Evolutionary conservation across 1,140 invertebrate genomes (phyloP).

Genomic region (Bathynomus jamesi): DNA sequence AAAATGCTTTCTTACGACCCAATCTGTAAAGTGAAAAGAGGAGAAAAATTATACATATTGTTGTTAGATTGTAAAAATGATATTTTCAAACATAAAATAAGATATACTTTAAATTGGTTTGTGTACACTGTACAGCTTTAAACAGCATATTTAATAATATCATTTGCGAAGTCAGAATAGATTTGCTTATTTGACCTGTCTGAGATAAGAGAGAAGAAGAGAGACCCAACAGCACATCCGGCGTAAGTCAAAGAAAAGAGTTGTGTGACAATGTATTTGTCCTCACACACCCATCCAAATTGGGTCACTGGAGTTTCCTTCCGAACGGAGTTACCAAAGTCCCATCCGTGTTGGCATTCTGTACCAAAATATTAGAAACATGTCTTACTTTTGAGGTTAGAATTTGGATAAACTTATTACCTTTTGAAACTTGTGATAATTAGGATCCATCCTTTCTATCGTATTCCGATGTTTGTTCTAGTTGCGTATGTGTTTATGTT

Average conservation of each 20-base stretch:
- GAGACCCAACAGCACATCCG: conserved; percentile 22
- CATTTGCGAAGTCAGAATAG: too few species aligned
- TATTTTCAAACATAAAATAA: background rate
- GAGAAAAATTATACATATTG: background rate
- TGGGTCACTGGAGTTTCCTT: conserved; percentile 18
- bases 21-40: background rate
- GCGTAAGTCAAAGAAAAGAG: conserved; percentile 24
- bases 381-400: too few species aligned
- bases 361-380: too few species aligned
- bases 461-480: too few species aligned
- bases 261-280: conserved; percentile 15
- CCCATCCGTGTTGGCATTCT: conserved; percentile 65
- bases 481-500: too few species aligned
- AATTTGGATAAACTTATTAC: too few species aligned
- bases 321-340: conserved; percentile 52
- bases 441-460: too few species aligned
- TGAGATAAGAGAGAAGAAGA: conserved; percentile 24
- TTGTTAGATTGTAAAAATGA: background rate
- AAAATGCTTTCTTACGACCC: background rate
- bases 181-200: conserved; percentile 16
- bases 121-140: too few species aligned
- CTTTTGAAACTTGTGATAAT: too few species aligned
- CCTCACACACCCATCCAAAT: conserved; percentile 26
- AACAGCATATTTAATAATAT: too few species aligned
- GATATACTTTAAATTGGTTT: background rate